Base-by-base conservation (phyloP, 2,113 vertebrate species). In the Rattus rattus region DNA sequence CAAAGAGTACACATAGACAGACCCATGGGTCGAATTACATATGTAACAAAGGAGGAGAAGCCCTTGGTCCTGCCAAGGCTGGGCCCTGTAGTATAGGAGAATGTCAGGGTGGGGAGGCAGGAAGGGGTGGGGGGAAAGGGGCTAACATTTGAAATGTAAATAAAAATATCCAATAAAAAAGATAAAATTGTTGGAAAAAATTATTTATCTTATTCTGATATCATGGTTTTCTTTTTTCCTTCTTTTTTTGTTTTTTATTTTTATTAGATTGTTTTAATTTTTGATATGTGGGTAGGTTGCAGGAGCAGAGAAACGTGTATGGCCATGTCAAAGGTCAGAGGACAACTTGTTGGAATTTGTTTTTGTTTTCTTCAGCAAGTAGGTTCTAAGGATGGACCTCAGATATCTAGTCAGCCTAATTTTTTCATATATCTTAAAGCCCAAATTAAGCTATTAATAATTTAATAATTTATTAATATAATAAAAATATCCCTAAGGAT, bases 391-490 rank as follows among this genome's bases (percentile, higher is more conserved):
- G 13, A 36, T 69, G 30, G 30, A 69, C 33, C 16, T 72, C 33
- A 72, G 7, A 5, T 28, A 28, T 67, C 63, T 67, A 19, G 16
- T 5, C 36, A 72, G 7, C 36, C 36, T n/a, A 16, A 72, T 36
- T 72, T 72, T 43, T 72, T 76, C 52, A 39, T 77, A 59, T 56
- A n/a, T 72, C 52, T 73, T 39, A 88, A 73, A 43, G 22, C 73
- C 20, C 47, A 90, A 81, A 89, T 72, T 86, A 93, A 75, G 5
- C 56, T 90, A 72, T n/a, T 72, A n/a, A 72, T 72, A 88, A 75
- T 75, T 94, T 43, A 43, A 43, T 43, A 43, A 43, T 43, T 43
- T 43, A 43, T 43, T 43, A 43, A 43, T 43, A 43, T 43, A 43
- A 43, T 43, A 43, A 43, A 43, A 43, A 43, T 43, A 43, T 43